phyloP scores from a whole-genome alignment of 2,797 vertebrate species.

The Parotocinclus haroldoi region DNA sequence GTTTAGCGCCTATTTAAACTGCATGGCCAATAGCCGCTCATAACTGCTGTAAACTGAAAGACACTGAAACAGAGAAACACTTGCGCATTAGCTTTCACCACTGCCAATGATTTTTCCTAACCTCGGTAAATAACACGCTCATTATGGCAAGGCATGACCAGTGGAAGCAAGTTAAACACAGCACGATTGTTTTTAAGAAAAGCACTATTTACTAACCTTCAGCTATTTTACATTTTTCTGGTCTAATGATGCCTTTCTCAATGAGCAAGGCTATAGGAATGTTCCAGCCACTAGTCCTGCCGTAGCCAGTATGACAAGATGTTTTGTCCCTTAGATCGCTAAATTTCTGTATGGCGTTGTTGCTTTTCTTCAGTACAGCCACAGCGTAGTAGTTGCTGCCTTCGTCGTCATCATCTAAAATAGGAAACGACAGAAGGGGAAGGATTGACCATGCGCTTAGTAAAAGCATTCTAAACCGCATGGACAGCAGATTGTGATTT shows the following conservation, averaged over 20 bases:
- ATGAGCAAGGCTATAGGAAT: constrained; percentile 73
- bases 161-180: neutral
- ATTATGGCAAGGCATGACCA: neutral
- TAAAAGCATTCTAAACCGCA: too few relatives aligned
- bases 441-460: too few relatives aligned
- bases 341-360: constrained; percentile 71
- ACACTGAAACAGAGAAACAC: too few relatives aligned
- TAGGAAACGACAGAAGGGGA: neutral
- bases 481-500: too few relatives aligned
- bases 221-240: constrained; percentile 64
- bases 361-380: constrained; percentile 76
- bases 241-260: constrained; percentile 68
- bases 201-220: constrained; percentile 64
- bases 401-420: constrained; percentile 64
- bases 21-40: too few relatives aligned
- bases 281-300: constrained; percentile 86
- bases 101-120: too few relatives aligned
- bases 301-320: constrained; percentile 86
- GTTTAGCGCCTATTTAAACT: too few relatives aligned
- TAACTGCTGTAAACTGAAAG: too few relatives aligned
- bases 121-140: too few relatives aligned
- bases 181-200: neutral
- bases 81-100: too few relatives aligned
- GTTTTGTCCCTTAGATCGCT: constrained; percentile 74
- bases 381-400: constrained; percentile 83